A percentile compares a stretch with the other conserved stretches of the same genome.
These are phyloP conservation scores for Julus scanicus DNA, from an alignment of 2,888 invertebrate species.

Conservation along the genomic window DNA sequence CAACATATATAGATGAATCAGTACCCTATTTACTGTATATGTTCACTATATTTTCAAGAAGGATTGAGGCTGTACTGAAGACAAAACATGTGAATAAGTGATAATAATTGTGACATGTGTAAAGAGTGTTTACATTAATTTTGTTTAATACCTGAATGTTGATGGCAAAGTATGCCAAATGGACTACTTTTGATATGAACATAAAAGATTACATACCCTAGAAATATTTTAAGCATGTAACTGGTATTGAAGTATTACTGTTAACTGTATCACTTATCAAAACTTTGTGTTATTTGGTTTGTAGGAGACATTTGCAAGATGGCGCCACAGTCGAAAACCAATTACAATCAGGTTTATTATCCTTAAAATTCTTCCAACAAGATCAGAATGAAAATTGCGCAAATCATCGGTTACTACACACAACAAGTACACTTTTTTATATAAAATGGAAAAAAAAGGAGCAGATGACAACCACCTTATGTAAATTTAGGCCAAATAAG, in stretches of 20 bases:
- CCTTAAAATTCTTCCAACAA: background rate
- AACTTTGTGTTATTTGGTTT: background rate
- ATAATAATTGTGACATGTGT: background rate
- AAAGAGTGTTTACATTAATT: background rate
- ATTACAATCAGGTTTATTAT: background rate
- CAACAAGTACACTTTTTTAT: background rate
- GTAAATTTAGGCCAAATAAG: constrained; percentile 9
- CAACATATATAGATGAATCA: too few relatives aligned
- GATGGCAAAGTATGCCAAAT: background rate
- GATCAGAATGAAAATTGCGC: background rate
- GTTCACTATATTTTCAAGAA: too few relatives aligned
- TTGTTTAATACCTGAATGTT: background rate
- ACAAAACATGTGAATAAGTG: background rate
- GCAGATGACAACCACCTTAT: background rate
- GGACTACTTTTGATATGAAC: background rate
- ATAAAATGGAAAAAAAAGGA: background rate
- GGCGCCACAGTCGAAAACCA: background rate
- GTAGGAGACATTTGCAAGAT: background rate
- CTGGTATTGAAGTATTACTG: background rate
- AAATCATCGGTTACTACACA: background rate
- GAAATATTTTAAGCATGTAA: background rate
- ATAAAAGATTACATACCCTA: background rate
- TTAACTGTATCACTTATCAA: background rate
- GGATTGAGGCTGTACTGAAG: too few relatives aligned
- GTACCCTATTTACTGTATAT: too few relatives aligned